These are phyloP conservation scores for Leptonema lineaticorne DNA, from an alignment of 1,140 invertebrate genomes.

Conservation along the genomic window DNA sequence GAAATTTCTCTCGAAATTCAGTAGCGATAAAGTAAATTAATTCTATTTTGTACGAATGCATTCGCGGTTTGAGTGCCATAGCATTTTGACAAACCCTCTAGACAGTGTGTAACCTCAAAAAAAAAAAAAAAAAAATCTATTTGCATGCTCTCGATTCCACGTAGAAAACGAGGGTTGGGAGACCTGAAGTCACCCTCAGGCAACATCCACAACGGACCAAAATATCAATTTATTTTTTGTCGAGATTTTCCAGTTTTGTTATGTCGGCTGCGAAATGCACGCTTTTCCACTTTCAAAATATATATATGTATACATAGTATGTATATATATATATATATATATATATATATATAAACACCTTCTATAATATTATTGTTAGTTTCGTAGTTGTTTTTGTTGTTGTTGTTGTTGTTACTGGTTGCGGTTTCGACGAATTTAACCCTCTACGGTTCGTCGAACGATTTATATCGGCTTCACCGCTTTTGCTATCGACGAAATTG, in stretches of 20 bases:
- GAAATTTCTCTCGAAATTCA: no score
- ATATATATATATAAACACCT: no score
- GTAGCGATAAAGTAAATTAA: no score
- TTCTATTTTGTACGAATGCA: no score
- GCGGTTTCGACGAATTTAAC: not conserved
- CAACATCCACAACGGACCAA: not conserved
- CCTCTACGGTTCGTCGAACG: not conserved
- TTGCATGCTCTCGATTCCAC: constrained; percentile 2
- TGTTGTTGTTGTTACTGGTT: constrained; percentile 13
- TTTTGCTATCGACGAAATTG: no score
- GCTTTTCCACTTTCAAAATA: no score
- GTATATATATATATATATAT: no score
- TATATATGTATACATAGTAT: not conserved
- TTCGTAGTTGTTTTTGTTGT: constrained; percentile 9
- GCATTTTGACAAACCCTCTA: not conserved
- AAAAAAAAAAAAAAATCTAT: constrained; percentile 9
- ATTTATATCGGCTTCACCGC: not conserved
- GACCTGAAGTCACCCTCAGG: constrained; percentile 1
- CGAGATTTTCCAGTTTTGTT: not conserved
- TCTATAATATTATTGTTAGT: no score
- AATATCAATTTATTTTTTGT: constrained; percentile 29
- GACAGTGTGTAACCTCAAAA: not conserved
- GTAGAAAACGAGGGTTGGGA: not conserved
- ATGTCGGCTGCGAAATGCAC: constrained; percentile 1
- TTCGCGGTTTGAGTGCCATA: not conserved